phyloP scores from a whole-genome alignment of 2,113 vertebrate species.

The Fregetta grallaria region DNA sequence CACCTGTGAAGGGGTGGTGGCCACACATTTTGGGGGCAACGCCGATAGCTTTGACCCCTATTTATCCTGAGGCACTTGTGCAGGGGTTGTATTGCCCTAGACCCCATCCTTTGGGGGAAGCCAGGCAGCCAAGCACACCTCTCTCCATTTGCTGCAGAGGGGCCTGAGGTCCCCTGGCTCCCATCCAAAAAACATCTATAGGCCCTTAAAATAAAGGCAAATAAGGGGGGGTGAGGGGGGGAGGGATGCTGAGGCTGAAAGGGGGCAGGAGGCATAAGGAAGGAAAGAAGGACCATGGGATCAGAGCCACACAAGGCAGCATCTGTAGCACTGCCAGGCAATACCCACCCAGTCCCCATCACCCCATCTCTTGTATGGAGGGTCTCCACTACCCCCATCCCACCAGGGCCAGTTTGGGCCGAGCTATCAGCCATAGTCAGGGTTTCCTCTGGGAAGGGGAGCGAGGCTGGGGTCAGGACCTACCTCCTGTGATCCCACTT shows the following conservation, averaged over 20 bases:
- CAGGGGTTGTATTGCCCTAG: not conserved
- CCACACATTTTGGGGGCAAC: accelerated
- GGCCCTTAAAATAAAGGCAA: not conserved
- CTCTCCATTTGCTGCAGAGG: accelerated
- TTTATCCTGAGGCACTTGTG: not conserved
- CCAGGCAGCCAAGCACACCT: accelerated
- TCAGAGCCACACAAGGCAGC: accelerated
- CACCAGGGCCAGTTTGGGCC: not conserved
- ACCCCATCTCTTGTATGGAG: not conserved
- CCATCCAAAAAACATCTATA: not conserved
- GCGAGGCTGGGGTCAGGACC: not conserved
- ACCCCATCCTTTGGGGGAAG: not conserved
- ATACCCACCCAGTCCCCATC: accelerated
- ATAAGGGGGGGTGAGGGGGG: too few species aligned
- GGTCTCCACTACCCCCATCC: not conserved
- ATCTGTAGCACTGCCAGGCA: not conserved
- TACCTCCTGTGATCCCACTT: not conserved
- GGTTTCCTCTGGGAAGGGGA: not conserved
- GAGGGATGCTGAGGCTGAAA: not conserved
- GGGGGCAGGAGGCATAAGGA: not conserved
- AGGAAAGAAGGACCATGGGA: accelerated
- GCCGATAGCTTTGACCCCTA: accelerated
- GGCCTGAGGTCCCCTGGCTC: not conserved
- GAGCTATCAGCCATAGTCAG: accelerated
- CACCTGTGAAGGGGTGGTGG: not conserved